Percentiles rank a stretch among this genome's conserved stretches.
Evolutionary conservation across 2,797 vertebrate species (phyloP).

Genomic region (Oreochromis grahami): DNA sequence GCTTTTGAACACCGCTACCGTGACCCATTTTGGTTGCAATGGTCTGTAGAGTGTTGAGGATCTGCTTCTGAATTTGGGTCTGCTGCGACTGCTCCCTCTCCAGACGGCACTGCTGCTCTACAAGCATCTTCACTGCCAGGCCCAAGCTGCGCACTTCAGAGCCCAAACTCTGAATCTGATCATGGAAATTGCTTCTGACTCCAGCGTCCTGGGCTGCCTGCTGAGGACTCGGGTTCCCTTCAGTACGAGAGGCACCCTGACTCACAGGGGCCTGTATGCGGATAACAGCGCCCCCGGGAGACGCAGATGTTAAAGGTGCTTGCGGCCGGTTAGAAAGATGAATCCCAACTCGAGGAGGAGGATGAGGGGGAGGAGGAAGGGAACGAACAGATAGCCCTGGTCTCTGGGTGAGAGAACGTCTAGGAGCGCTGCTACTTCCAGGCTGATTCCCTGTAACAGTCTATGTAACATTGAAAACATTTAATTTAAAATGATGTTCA

Average conservation of each 20-base stretch:
- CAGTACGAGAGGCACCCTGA: constrained; percentile 30
- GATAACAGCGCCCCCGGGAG: constrained; percentile 24
- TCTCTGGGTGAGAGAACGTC: constrained; percentile 61
- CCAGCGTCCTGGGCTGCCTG: constrained; percentile 44
- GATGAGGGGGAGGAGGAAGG: constrained; percentile 59
- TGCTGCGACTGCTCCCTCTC: constrained; percentile 83
- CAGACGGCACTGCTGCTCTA: constrained; percentile 79
- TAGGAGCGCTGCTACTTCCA: constrained; percentile 24
- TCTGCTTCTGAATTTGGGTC: constrained; percentile 84
- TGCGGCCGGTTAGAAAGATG: constrained; percentile 57
- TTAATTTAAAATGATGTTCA: neutral
- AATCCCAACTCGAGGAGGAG: constrained; percentile 67
- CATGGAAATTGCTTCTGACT: constrained; percentile 46
- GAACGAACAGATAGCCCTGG: constrained; percentile 44
- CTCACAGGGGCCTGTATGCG: constrained; percentile 41
- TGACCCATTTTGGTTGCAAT: constrained; percentile 67
- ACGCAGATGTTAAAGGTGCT: constrained; percentile 39
- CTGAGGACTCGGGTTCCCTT: constrained; percentile 56
- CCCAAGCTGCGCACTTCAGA: constrained; percentile 78
- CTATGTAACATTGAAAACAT: constrained; percentile 34
- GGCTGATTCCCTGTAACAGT: constrained; percentile 49
- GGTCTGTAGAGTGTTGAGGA: constrained; percentile 81
- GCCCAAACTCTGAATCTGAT: constrained; percentile 80
- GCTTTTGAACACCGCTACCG: constrained; percentile 40
- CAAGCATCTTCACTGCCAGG: constrained; percentile 75